phyloP scores from a whole-genome alignment of 1,140 invertebrate genomes.

The Bombyx mori region DNA sequence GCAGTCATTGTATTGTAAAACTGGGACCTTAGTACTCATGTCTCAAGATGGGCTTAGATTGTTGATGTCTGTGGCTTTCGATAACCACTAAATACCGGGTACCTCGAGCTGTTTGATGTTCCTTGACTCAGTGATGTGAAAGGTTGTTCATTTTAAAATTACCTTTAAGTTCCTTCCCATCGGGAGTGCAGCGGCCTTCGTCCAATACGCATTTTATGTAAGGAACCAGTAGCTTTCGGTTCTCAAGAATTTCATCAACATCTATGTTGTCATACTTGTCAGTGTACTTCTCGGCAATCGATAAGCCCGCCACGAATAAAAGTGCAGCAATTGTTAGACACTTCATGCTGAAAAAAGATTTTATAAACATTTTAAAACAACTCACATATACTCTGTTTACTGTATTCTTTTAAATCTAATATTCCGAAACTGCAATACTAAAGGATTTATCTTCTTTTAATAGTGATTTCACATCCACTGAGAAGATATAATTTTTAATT shows the following conservation, averaged over 20 bases:
- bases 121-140: too few relatives aligned
- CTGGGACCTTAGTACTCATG: too few relatives aligned
- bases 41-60: too few relatives aligned
- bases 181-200: slow-evolving; percentile 70
- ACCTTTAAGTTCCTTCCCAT: slow-evolving; percentile 72
- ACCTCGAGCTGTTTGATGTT: too few relatives aligned
- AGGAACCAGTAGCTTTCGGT: slow-evolving; percentile 76
- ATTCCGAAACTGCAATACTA: too few relatives aligned
- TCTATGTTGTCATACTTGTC: slow-evolving; percentile 82
- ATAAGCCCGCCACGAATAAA: slow-evolving; percentile 25
- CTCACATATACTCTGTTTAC: background rate
- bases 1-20: too few relatives aligned
- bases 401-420: background rate
- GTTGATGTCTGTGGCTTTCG: too few relatives aligned
- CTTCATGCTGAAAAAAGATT: slow-evolving; percentile 25
- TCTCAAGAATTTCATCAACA: slow-evolving; percentile 77
- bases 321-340: slow-evolving; percentile 26
- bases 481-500: too few relatives aligned
- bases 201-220: slow-evolving; percentile 79
- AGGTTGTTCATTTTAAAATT: slow-evolving; percentile 3
- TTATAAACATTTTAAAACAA: background rate
- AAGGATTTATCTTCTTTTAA: too few relatives aligned
- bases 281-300: slow-evolving; percentile 72
- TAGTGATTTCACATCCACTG: too few relatives aligned
- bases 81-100: too few relatives aligned